Base-by-base conservation (phyloP, 2,113 vertebrate species). In the Pelobates fuscus region DNA sequence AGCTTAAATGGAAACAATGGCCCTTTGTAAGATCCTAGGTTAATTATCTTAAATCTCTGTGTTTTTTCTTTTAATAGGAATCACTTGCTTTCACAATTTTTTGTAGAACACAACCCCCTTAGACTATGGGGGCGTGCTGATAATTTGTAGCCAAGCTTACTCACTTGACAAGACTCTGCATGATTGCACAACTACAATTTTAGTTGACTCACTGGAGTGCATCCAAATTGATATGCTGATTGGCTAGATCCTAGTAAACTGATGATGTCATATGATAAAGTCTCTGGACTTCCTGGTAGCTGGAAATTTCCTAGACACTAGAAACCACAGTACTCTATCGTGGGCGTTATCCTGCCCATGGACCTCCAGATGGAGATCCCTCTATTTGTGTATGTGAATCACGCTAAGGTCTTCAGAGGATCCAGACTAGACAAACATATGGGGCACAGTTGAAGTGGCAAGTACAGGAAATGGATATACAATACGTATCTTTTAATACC, bases 131-230 rank as follows among this genome's bases (percentile, higher is more conserved):
- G 44, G 44, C 44, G 44, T 49, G 44, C 17, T 49, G 44, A 49
- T 49, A 49, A 49, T 12, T 15, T 49, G 44, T 49, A 49, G 44
- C 44, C 44, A 49, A 49, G 44, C 44, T 49, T 49, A 49, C 44
- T 49, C 44, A 49, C 12, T 49, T 49, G 44, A 15, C 15, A 14
- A 49, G 17, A 14, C 44, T 49, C 44, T 12, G 44, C 44, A 49
- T 49, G 44, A 49, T 49, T 49, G 44, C 44, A 49, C 44, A 49
- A 17, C 3, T 12, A 49, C 44, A 49, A 49, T 6, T 49, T 14
- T 49, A 12, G 15, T 49, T 49, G 44, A 49, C 12, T 49, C 17
- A 49, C 4, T 12, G 17, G 17, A 17, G 15, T 49, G 15, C 44
- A 49, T 49, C 44, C 15, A 17, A 14, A 49, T 2, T 49, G 10